Percentiles rank a stretch among this genome's conserved stretches.
These are phyloP conservation scores for Callocephalon fimbriatum DNA, from an alignment of 2,113 vertebrate genomes.

Conservation along the genomic window DNA sequence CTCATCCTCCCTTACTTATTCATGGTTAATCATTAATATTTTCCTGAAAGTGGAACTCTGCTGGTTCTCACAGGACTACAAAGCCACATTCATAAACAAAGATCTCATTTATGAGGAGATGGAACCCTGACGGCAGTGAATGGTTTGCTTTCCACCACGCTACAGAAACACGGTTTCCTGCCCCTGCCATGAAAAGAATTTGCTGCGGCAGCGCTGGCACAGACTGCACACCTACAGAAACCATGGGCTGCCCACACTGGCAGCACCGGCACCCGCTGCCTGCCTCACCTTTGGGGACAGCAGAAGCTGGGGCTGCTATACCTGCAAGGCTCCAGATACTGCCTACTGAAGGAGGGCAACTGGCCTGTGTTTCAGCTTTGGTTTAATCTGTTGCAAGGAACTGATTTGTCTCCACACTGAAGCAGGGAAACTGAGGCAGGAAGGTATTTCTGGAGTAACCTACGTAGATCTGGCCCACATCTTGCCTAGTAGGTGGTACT, in stretches of 20 bases:
- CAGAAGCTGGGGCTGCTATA: not conserved
- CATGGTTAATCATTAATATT: constrained; percentile 3
- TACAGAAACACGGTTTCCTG: not conserved
- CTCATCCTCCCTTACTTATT: not conserved
- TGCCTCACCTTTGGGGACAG: not conserved
- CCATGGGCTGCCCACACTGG: fast-evolving
- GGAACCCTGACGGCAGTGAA: not conserved
- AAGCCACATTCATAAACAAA: constrained; percentile 14
- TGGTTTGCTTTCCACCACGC: not conserved
- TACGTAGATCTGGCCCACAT: not conserved
- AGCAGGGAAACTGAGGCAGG: not conserved
- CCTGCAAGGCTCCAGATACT: fast-evolving
- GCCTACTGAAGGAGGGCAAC: fast-evolving
- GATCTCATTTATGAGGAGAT: not conserved
- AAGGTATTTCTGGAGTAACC: not conserved
- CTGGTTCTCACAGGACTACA: not conserved
- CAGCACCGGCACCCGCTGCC: fast-evolving
- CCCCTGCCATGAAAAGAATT: constrained; percentile 43
- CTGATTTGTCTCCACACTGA: not conserved
- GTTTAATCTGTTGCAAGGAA: not conserved
- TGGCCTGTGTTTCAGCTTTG: fast-evolving
- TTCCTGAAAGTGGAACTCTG: constrained; percentile 4
- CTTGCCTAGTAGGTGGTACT: not conserved
- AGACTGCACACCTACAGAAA: not conserved
- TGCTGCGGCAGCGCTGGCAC: not conserved